Evolutionary conservation across 2,113 vertebrate species (phyloP), one percentile per base, ranked within the genome.

Genomic region (Mellivora capensis): DNA sequence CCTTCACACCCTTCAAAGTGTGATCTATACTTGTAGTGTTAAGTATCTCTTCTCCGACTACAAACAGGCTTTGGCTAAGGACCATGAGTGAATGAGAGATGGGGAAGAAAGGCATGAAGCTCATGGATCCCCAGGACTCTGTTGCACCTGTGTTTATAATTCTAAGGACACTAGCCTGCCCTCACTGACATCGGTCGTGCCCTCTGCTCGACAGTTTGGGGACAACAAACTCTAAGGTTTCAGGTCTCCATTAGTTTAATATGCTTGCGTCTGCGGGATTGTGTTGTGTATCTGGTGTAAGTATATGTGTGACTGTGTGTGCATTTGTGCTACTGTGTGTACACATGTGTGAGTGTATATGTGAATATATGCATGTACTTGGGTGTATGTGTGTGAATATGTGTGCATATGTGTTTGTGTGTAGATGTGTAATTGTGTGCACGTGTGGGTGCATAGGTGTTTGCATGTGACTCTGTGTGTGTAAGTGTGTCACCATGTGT

Each of bases 181-280:
- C 21, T 20, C 18, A 2, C 23, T 6, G 4, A 47, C 77, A 76
- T 3, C 29, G 7, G 34, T 39, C 2, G 15, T 85, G 29, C 94
- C 94, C 88, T 87, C 94, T 96, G 34, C 85, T 96, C 76, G 95
- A 20, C 0, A 7, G 18, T 37, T 77, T 14, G 17, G 59, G 18
- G 11, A 94, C 83, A 62, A 18, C 37, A 83, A 47, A 61, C 47
- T 47, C 20, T 13, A 12, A 72, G 31, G 27, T 15, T 9, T 62
- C 15, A 6, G 3, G 54, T 62, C 15, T 23, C 49, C 34, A 8
- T 44, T 27, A 42, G 8, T 69, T 62, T 25, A 1, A 6, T 4
- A 15, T 15, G 25, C 25, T 3, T 3, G 5, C 2, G 34, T 11
- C 15, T 27, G 17, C 2, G 61, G 10, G 11, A 52, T 2, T 21